Conservation (phyloP, 2,113 vertebrate species). For the Actenoides lindsayi region DNA sequence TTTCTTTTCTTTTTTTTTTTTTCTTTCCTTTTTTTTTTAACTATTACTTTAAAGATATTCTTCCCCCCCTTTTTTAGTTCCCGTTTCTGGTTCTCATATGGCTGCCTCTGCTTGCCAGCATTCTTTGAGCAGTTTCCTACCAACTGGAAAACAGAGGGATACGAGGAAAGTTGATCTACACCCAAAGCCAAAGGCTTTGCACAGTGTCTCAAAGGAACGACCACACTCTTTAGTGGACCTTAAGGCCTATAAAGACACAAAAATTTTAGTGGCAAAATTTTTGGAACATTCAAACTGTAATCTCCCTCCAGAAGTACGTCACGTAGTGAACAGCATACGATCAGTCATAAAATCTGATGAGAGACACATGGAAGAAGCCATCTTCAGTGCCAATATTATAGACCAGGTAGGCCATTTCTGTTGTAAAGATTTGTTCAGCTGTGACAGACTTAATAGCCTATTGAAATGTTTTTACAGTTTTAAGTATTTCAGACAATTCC, state of each 20-base stretch:
- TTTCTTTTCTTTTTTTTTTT: neutral
- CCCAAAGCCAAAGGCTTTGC: slow-evolving; percentile 77
- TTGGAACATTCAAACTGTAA: slow-evolving; percentile 91
- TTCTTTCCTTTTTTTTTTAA: neutral
- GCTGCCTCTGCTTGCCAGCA: slow-evolving; percentile 67
- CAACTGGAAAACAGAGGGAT: slow-evolving; percentile 73
- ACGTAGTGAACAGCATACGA: slow-evolving; percentile 89
- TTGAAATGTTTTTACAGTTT: neutral
- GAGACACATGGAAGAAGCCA: slow-evolving; percentile 90
- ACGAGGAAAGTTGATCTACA: slow-evolving; percentile 72
- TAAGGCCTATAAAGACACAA: slow-evolving; percentile 90
- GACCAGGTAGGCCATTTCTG: slow-evolving; percentile 82
- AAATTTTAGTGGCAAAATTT: slow-evolving; percentile 94
- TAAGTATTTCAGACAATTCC: neutral
- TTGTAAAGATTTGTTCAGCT: neutral
- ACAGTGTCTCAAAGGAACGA: slow-evolving; percentile 74
- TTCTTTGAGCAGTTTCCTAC: slow-evolving; percentile 65
- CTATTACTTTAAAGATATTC: slow-evolving; percentile 41
- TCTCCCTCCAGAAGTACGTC: slow-evolving; percentile 89
- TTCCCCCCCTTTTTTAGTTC: slow-evolving; percentile 69
- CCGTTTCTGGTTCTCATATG: slow-evolving; percentile 63
- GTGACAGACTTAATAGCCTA: neutral
- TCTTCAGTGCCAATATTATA: slow-evolving; percentile 87
- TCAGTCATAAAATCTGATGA: slow-evolving; percentile 90
- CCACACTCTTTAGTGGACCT: slow-evolving; percentile 89